Evolutionary conservation across 2,113 vertebrate species (phyloP).

Genomic region (Oncorhynchus gorbuscha): DNA sequence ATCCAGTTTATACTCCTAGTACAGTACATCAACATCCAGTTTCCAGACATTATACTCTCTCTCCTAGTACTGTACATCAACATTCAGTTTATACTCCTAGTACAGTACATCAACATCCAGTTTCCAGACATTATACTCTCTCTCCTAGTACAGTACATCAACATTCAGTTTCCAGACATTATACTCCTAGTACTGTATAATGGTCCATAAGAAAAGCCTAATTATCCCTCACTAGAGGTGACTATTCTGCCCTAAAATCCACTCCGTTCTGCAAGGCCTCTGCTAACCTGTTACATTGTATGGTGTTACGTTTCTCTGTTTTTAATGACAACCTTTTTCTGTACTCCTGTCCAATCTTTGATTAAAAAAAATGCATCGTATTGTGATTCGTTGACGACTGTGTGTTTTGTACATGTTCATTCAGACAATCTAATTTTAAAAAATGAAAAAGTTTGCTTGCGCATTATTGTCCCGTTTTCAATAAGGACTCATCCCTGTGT

Average conservation of each 20-base stretch:
- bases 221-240: not conserved
- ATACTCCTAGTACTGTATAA: no score
- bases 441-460: constrained; percentile 24
- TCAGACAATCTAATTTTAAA: not conserved
- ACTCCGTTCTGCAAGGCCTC: no score
- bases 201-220: not conserved
- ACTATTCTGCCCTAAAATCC: no score
- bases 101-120: no score
- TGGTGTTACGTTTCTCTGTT: not conserved
- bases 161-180: no score
- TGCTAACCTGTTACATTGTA: not conserved
- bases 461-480: constrained; percentile 33
- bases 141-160: no score
- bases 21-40: no score
- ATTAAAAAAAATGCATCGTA: not conserved
- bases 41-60: no score
- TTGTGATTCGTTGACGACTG: not conserved
- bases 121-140: no score
- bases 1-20: no score
- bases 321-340: not conserved
- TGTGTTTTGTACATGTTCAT: not conserved
- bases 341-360: not conserved
- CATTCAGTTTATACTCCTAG: no score
- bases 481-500: not conserved
- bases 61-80: no score